Conservation (phyloP, 1,140 invertebrate genomes). For the Papilio dardanus region DNA sequence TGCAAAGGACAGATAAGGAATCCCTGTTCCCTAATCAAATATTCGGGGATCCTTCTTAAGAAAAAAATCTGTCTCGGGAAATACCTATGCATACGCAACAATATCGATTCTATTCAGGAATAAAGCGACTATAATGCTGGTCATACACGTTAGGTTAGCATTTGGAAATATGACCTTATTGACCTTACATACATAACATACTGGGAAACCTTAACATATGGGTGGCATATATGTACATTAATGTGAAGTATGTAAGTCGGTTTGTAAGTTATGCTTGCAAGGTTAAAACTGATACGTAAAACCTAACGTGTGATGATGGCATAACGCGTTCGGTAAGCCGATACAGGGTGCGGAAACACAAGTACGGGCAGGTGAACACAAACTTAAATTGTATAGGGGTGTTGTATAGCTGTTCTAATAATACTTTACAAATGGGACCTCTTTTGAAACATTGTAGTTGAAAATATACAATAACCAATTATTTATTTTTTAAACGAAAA, state of each 20-base stretch:
- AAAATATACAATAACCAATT: neutral
- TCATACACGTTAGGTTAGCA: constrained; percentile 49
- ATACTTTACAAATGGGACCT: neutral
- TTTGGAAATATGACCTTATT: neutral
- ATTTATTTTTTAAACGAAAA: neutral
- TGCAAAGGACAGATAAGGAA: constrained; percentile 50
- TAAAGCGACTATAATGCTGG: constrained; percentile 64
- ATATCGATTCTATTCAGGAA: constrained; percentile 69
- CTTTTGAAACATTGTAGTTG: neutral
- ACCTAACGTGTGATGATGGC: neutral
- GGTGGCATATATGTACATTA: neutral
- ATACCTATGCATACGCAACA: constrained; percentile 67
- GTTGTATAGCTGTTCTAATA: neutral
- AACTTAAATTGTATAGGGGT: neutral
- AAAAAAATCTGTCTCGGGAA: constrained; percentile 55
- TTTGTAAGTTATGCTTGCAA: neutral
- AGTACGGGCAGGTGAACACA: constrained; percentile 9
- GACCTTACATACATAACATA: neutral
- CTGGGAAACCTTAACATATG: neutral
- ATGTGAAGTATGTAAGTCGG: neutral
- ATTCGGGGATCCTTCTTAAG: constrained; percentile 64
- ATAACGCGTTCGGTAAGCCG: neutral
- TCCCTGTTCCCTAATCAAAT: constrained; percentile 64
- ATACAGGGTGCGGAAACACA: neutral
- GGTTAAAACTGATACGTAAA: neutral